A percentile compares a stretch with the other conserved stretches of the same genome.
These are phyloP conservation scores for Acleris sparsana DNA, from an alignment of 2,888 invertebrate genomes.

Conservation along the genomic window DNA sequence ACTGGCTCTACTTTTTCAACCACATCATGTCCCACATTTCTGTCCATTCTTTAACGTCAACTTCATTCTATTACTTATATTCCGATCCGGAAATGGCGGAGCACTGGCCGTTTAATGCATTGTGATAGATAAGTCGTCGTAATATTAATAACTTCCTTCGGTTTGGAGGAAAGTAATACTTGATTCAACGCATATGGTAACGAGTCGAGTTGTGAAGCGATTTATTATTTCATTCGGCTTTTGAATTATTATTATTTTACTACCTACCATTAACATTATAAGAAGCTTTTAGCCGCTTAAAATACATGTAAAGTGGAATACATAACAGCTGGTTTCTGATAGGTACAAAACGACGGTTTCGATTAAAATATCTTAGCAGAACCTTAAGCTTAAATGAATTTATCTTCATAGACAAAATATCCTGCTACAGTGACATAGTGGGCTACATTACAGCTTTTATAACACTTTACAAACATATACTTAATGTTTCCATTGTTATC, in stretches of 20 bases:
- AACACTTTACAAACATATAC: neutral
- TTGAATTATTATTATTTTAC: neutral
- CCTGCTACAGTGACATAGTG: no score
- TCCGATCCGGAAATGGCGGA: slow-evolving; percentile 57
- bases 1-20: neutral
- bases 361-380: no score
- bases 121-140: slow-evolving; percentile 55
- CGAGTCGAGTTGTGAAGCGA: neutral
- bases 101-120: slow-evolving; percentile 66
- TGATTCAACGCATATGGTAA: slow-evolving; percentile 13
- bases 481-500: neutral
- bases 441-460: no score
- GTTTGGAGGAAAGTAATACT: slow-evolving; percentile 27
- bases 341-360: no score
- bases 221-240: neutral
- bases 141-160: slow-evolving; percentile 36
- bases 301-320: no score
- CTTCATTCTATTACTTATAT: neutral
- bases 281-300: no score
- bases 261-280: no score
- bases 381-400: no score
- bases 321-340: no score
- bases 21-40: slow-evolving; percentile 4
- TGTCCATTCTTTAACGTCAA: slow-evolving; percentile 2
- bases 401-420: no score